Percentiles rank a stretch among this genome's conserved stretches.
phyloP scores from a whole-genome alignment of 2,888 invertebrate genomes.

The Agonopterix alstromeriana region DNA sequence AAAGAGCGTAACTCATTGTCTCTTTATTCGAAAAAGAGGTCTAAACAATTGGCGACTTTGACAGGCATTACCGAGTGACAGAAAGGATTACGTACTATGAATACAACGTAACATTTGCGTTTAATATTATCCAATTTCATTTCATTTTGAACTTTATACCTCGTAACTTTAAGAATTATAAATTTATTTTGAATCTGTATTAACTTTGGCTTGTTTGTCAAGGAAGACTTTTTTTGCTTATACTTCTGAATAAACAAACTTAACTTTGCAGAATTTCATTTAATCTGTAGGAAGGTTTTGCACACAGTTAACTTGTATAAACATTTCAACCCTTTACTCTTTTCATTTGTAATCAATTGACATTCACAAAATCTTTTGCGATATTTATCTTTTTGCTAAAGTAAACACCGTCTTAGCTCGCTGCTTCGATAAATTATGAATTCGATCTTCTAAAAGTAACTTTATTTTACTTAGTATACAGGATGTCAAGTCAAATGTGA shows the following conservation, averaged over 20 bases:
- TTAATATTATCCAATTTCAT: background rate
- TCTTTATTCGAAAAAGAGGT: constrained; percentile 48
- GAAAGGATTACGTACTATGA: constrained; percentile 57
- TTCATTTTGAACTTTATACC: constrained; percentile 26
- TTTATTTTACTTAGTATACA: too few species aligned
- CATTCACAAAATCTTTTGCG: constrained; percentile 25
- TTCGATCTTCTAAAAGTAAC: too few species aligned
- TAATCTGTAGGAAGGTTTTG: constrained; percentile 45
- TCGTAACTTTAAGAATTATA: constrained; percentile 12
- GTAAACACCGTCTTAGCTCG: constrained; percentile 24
- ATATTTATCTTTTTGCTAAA: constrained; percentile 21
- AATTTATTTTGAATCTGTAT: constrained; percentile 9
- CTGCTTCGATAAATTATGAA: too few species aligned
- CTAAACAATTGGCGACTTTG: constrained; percentile 68
- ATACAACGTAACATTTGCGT: constrained; percentile 17
- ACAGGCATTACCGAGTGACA: constrained; percentile 59
- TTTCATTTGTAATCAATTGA: constrained; percentile 37
- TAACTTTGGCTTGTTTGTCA: constrained; percentile 10
- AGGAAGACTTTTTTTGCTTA: constrained; percentile 46
- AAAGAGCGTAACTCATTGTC: constrained; percentile 59
- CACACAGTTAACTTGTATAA: constrained; percentile 48
- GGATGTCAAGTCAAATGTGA: too few species aligned
- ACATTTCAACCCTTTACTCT: constrained; percentile 46
- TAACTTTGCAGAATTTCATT: constrained; percentile 32
- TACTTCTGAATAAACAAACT: constrained; percentile 53